These are phyloP conservation scores for Yponomeuta evonymella DNA, from an alignment of 2,888 invertebrate genomes.

Conservation along the genomic window DNA sequence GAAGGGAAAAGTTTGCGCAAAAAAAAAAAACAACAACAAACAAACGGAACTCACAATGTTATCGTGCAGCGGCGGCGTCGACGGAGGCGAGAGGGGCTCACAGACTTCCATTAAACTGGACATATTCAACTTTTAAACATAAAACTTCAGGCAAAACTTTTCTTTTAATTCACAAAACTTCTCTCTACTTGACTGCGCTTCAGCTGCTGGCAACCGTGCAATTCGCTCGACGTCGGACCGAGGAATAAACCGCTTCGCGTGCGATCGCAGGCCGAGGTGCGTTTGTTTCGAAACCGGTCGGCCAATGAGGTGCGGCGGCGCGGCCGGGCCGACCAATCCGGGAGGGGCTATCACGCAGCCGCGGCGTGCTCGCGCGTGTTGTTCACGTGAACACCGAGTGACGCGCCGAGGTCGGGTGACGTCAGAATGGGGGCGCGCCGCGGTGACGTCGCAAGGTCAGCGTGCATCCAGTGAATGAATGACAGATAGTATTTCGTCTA, in stretches of 20 bases:
- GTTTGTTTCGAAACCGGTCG: slow-evolving; percentile 73
- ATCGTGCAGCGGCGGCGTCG: slow-evolving; percentile 81
- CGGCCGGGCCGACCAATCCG: slow-evolving; percentile 80
- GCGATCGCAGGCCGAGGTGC: slow-evolving; percentile 67
- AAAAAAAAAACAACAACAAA: slow-evolving; percentile 19
- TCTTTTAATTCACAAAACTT: slow-evolving; percentile 64
- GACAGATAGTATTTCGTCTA: slow-evolving; percentile 16
- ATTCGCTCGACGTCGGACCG: slow-evolving; percentile 56
- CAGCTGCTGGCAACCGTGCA: slow-evolving; percentile 58
- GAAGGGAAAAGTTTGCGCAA: not conserved
- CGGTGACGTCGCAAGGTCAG: slow-evolving; percentile 57
- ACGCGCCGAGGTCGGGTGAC: slow-evolving; percentile 77
- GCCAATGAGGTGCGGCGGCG: slow-evolving; percentile 83
- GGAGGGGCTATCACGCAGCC: slow-evolving; percentile 79
- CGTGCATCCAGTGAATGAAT: slow-evolving; percentile 17
- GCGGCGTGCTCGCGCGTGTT: slow-evolving; percentile 85
- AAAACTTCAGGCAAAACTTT: slow-evolving; percentile 54
- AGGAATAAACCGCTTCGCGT: slow-evolving; percentile 70
- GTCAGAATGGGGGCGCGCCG: slow-evolving; percentile 43
- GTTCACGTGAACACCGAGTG: slow-evolving; percentile 91
- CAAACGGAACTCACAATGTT: slow-evolving; percentile 64
- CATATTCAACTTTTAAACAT: slow-evolving; percentile 57
- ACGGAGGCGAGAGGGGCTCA: slow-evolving; percentile 81
- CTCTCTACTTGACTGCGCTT: slow-evolving; percentile 32
- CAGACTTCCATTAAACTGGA: slow-evolving; percentile 66